Percentiles rank a stretch among this genome's conserved stretches.
Evolutionary conservation across 2,888 invertebrate species (phyloP).

Genomic region (Melieria crassipennis): DNA sequence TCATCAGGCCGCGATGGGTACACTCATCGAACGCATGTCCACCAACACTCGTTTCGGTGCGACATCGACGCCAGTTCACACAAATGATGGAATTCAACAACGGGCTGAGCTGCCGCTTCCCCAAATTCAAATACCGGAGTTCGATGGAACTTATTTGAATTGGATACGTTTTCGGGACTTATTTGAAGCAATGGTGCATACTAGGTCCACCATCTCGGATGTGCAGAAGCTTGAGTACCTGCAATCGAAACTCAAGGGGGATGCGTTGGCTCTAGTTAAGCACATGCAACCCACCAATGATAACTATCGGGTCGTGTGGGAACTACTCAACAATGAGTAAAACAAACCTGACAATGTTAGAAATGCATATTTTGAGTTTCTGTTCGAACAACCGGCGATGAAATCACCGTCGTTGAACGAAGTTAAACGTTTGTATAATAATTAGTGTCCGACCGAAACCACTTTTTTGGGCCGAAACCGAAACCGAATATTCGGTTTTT

Average conservation of each 20-base stretch:
- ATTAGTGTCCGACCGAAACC: too few species aligned
- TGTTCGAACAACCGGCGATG: constrained; percentile 25
- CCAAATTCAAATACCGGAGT: constrained; percentile 32
- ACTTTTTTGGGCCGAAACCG: too few species aligned
- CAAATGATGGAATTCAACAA: too few species aligned
- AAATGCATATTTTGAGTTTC: constrained; percentile 29
- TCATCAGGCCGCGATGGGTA: constrained; percentile 21
- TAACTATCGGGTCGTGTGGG: constrained; percentile 38
- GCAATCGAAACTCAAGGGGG: constrained; percentile 33
- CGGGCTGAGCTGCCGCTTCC: constrained; percentile 1
- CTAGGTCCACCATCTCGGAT: constrained; percentile 27
- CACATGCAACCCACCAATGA: constrained; percentile 35
- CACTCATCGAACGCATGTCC: constrained; percentile 19
- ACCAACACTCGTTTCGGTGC: neutral
- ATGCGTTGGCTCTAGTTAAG: constrained; percentile 36
- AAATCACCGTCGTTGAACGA: constrained; percentile 17
- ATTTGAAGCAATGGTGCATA: constrained; percentile 33
- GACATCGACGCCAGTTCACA: neutral
- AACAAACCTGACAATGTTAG: constrained; percentile 35
- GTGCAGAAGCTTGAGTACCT: constrained; percentile 38
- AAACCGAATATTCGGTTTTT: too few species aligned
- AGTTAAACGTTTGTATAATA: constrained; percentile 27
- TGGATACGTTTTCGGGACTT: constrained; percentile 35
- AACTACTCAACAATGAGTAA: constrained; percentile 35
- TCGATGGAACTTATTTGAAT: constrained; percentile 26